These are phyloP conservation scores for Hirtodrosophila confusa DNA, from an alignment of 2,888 invertebrate species.

Conservation along the genomic window DNA sequence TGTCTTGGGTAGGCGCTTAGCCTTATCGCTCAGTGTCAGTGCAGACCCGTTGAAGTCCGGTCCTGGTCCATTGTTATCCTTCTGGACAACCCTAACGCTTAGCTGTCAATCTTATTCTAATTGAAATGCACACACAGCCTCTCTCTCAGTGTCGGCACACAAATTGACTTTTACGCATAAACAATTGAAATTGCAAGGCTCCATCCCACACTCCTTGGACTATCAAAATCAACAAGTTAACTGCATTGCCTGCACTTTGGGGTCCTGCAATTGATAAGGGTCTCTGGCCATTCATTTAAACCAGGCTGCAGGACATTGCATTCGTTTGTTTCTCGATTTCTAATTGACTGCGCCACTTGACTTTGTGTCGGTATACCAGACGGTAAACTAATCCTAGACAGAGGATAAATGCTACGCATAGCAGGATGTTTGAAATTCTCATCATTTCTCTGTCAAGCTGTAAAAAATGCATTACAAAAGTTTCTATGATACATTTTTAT, in stretches of 20 bases:
- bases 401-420: conserved; percentile 12
- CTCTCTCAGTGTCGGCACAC: conserved; percentile 35
- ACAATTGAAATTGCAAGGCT: conserved; percentile 63
- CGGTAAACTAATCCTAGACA: conserved; percentile 29
- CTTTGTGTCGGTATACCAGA: conserved; percentile 18
- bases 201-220: not conserved
- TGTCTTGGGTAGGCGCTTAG: conserved; percentile 42
- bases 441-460: conserved; percentile 6
- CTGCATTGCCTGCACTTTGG: conserved; percentile 46
- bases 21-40: conserved; percentile 60
- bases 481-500: conserved; percentile 5
- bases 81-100: conserved; percentile 26
- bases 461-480: conserved; percentile 8
- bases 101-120: conserved; percentile 74
- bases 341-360: conserved; percentile 51
- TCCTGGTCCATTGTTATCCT: conserved; percentile 43
- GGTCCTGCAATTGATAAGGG: not conserved
- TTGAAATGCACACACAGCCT: conserved; percentile 54
- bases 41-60: conserved; percentile 12
- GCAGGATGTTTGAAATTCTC: conserved; percentile 29
- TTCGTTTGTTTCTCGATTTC: conserved; percentile 51
- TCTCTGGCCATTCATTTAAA: conserved; percentile 34
- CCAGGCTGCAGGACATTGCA: conserved; percentile 14
- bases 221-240: conserved; percentile 68
- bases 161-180: conserved; percentile 72